Conservation (phyloP, 2,113 vertebrate genomes). For the mouse (Mus musculus) region GRCm39 chr5:113568501-113569000, state of each 20-base stretch:
- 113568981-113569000: too few relatives aligned
- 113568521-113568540: not conserved
- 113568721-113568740: not conserved
- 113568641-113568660: not conserved
- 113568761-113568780: not conserved
- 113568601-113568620: slow-evolving; percentile 41
- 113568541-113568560: not conserved
- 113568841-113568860: not conserved
- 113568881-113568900: not conserved
- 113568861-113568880: not conserved
- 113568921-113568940: not conserved
- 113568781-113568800: not conserved
- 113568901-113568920: not conserved
- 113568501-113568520: not conserved
- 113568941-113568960: not conserved
- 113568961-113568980: not conserved
- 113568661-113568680: slow-evolving; percentile 18
- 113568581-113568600: slow-evolving; percentile 10
- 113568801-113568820: not conserved
- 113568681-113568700: not conserved
- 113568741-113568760: not conserved
- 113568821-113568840: not conserved
- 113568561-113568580: not conserved
- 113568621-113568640: not conserved
- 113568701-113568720: not conserved